A percentile compares a stretch with the other conserved stretches of the same genome.
These are phyloP conservation scores for Elephas maximus DNA, from an alignment of 2,113 vertebrate genomes.

Conservation along the genomic window DNA sequence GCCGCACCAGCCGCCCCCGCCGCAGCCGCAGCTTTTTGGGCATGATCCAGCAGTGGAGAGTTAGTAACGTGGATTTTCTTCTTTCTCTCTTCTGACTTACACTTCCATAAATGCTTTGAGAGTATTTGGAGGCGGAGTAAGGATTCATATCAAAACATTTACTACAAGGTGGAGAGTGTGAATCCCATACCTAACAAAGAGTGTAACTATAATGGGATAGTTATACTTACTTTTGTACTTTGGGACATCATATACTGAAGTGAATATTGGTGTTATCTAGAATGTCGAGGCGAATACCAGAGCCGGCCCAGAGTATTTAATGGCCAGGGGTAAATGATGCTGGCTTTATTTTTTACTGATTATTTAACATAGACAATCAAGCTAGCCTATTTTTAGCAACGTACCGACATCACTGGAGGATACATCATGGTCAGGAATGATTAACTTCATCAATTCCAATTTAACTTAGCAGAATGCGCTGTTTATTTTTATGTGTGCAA, in stretches of 20 bases:
- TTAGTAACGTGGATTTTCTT: conserved; percentile 87
- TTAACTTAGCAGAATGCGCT: neutral
- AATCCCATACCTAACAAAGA: fast-evolving
- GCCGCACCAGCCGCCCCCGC: conserved; percentile 88
- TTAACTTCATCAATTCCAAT: fast-evolving
- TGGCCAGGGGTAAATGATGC: neutral
- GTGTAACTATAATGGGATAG: fast-evolving
- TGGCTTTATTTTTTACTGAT: neutral
- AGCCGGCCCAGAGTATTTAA: no score
- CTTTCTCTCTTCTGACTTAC: neutral
- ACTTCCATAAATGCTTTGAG: neutral
- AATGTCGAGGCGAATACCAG: neutral
- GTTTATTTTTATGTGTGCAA: no score
- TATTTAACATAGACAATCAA: fast-evolving
- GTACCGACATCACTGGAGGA: no score
- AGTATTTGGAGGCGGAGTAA: neutral
- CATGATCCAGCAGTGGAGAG: conserved; percentile 95
- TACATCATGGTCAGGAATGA: fast-evolving
- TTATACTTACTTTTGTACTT: neutral
- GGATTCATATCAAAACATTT: neutral
- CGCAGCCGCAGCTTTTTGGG: conserved; percentile 93
- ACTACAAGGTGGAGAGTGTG: neutral
- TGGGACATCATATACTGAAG: neutral
- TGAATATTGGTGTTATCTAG: fast-evolving
- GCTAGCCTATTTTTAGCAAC: neutral